phyloP scores from a whole-genome alignment of 2,113 vertebrate species.

The Daubentonia madagascariensis region DNA sequence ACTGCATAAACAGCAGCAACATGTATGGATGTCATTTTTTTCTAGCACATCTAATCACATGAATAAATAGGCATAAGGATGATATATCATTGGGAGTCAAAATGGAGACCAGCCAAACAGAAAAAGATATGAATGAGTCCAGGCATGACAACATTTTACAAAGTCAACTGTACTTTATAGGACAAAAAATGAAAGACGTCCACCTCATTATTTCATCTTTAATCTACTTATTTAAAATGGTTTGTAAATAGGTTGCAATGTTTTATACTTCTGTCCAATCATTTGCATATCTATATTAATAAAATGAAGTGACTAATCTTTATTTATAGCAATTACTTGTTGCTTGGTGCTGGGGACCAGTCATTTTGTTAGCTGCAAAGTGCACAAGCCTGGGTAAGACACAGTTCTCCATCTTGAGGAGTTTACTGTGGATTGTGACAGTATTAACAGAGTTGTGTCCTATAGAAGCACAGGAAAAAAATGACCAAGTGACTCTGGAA shows the following conservation, averaged over 20 bases:
- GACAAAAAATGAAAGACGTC: background rate
- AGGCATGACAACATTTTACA: background rate
- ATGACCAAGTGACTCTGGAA: background rate
- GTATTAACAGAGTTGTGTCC: background rate
- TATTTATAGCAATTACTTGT: background rate
- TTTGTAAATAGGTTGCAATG: background rate
- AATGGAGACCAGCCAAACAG: background rate
- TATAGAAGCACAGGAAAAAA: background rate
- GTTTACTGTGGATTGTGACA: accelerated
- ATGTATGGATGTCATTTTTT: background rate
- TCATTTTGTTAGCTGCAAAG: background rate
- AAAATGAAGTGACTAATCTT: background rate
- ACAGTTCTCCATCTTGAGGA: background rate
- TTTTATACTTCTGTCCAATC: background rate
- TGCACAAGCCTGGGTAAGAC: background rate
- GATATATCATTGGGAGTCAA: background rate
- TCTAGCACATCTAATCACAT: background rate
- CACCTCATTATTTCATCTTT: background rate
- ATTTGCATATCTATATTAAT: background rate
- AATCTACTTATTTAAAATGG: background rate
- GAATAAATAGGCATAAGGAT: background rate
- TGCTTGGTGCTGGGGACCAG: background rate
- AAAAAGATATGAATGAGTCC: background rate
- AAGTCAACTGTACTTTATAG: background rate
- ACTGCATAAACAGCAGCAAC: background rate